phyloP scores from a whole-genome alignment of 2,797 vertebrate genomes.

The Phrynocephalus forsythii region DNA sequence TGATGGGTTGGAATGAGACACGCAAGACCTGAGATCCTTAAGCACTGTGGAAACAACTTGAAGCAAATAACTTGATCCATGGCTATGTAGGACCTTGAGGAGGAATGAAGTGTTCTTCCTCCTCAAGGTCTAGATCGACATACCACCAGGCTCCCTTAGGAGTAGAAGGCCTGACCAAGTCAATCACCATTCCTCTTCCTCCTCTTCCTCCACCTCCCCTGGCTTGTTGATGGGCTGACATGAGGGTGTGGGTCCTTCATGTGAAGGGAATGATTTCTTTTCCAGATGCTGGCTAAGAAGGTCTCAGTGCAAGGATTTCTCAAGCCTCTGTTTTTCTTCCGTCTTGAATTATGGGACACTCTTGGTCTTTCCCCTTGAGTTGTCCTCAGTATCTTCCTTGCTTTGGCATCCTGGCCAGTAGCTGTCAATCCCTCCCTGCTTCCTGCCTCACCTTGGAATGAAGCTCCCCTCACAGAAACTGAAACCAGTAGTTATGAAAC shows the following conservation, averaged over 20 bases:
- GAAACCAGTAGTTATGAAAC: neutral
- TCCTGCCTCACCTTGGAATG: neutral
- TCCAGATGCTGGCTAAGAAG: too few species aligned
- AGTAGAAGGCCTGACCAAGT: too few species aligned
- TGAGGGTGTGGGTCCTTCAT: neutral
- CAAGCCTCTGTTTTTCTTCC: neutral
- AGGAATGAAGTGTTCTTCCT: neutral
- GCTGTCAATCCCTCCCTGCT: neutral
- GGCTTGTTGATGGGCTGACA: neutral
- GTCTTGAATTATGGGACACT: neutral
- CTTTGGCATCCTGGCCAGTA: neutral
- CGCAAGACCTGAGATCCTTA: too few species aligned
- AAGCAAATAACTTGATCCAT: neutral
- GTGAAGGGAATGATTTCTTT: too few species aligned
- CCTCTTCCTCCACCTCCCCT: neutral
- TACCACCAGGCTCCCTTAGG: neutral
- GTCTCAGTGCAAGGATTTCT: neutral
- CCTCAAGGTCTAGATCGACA: neutral
- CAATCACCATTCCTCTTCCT: too few species aligned
- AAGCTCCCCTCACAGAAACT: neutral
- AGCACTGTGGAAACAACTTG: neutral
- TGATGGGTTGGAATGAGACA: too few species aligned
- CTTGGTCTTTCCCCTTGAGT: neutral
- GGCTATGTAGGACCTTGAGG: neutral
- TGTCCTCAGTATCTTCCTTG: neutral